Evolutionary conservation across 1,140 invertebrate genomes (phyloP).

Genomic region (Drosophila leontia): DNA sequence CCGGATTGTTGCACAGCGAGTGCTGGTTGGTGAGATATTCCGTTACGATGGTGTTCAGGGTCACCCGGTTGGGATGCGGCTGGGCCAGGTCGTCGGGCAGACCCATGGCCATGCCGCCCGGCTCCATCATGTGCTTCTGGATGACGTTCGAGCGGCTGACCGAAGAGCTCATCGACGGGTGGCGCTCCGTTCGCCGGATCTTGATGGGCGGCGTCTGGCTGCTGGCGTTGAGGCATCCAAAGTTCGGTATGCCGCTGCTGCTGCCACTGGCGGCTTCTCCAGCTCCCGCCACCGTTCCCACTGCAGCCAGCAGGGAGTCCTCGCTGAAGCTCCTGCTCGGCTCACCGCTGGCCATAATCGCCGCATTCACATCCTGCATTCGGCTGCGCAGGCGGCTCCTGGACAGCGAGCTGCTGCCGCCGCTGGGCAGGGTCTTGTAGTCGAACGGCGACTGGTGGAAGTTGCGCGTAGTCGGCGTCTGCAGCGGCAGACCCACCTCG

Average conservation of each 20-base stretch:
- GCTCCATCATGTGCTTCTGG: conserved; percentile 88
- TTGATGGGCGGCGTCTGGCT: conserved; percentile 72
- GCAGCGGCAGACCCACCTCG: conserved; percentile 89
- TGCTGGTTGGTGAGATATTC: conserved; percentile 98
- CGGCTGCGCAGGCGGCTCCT: conserved; percentile 72
- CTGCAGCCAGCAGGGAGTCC: conserved; percentile 18
- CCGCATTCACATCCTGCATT: conserved; percentile 78
- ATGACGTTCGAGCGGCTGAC: conserved; percentile 85
- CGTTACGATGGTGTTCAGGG: conserved; percentile 96
- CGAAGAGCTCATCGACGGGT: conserved; percentile 37
- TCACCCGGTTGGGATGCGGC: conserved; percentile 86
- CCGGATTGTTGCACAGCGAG: conserved; percentile 96
- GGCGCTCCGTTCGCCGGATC: conserved; percentile 53
- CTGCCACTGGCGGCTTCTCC: background rate
- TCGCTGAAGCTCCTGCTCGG: conserved; percentile 47
- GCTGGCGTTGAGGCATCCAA: conserved; percentile 37
- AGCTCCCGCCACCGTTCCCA: background rate
- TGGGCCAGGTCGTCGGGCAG: conserved; percentile 41
- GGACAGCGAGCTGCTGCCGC: conserved; percentile 54
- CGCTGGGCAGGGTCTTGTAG: conserved; percentile 71
- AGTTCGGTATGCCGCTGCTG: conserved; percentile 44
- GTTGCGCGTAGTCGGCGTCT: conserved; percentile 71
- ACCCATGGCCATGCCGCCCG: conserved; percentile 33
- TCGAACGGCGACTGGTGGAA: conserved; percentile 87
- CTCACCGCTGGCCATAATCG: conserved; percentile 62